Evolutionary conservation across 2,888 invertebrate genomes (phyloP).

Genomic region (Drosophila siamana): DNA sequence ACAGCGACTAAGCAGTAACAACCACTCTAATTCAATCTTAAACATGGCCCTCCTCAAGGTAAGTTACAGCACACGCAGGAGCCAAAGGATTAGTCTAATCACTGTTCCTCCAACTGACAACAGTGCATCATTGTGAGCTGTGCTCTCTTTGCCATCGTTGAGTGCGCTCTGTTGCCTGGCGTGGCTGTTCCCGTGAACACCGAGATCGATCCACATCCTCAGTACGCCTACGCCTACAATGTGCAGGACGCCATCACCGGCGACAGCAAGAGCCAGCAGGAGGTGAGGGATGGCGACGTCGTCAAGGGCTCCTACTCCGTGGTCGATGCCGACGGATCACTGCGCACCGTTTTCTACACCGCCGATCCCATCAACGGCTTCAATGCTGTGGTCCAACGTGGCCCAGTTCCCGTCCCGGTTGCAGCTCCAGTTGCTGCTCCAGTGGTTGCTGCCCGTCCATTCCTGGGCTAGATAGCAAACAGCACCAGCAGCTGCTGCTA

Average conservation of each 20-base stretch:
- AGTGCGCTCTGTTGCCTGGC: constrained; percentile 53
- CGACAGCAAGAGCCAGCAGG: constrained; percentile 84
- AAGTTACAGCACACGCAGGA: background rate
- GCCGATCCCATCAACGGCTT: constrained; percentile 85
- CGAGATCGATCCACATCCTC: constrained; percentile 80
- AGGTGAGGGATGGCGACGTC: constrained; percentile 84
- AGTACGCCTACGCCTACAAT: constrained; percentile 84
- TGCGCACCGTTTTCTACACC: constrained; percentile 84
- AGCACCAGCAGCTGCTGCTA: constrained; percentile 15
- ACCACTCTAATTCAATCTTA: constrained; percentile 11
- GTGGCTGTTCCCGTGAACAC: constrained; percentile 61
- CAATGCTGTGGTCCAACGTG: constrained; percentile 87
- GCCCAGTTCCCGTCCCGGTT: constrained; percentile 84
- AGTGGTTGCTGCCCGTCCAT: constrained; percentile 40
- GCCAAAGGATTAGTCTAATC: background rate
- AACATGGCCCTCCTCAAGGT: constrained; percentile 69
- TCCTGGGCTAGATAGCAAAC: constrained; percentile 54
- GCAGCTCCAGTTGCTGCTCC: constrained; percentile 47
- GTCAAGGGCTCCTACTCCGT: constrained; percentile 85
- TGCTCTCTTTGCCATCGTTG: constrained; percentile 54
- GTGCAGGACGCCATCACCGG: constrained; percentile 84
- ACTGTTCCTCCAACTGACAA: background rate
- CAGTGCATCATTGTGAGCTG: constrained; percentile 54
- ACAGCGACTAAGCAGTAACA: constrained; percentile 24
- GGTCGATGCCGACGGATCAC: constrained; percentile 84